phyloP scores from a whole-genome alignment of 1,140 invertebrate species.

The Lordiphosa mommai region DNA sequence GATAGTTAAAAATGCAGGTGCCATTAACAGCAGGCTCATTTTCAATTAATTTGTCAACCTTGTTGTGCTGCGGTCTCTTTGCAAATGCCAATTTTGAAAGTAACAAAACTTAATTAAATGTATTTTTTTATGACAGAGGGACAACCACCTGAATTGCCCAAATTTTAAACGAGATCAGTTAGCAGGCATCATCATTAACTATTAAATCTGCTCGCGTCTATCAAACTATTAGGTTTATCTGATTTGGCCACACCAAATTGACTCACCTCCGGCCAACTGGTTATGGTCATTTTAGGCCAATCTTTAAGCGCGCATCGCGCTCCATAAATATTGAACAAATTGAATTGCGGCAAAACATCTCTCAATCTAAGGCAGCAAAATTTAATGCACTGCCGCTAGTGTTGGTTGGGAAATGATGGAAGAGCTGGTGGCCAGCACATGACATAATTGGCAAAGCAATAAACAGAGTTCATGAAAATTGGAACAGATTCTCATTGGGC shows the following conservation, averaged over 20 bases:
- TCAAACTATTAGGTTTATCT: constrained; percentile 4
- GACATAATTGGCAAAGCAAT: constrained; percentile 52
- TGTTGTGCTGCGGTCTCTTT: background rate
- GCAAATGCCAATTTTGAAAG: constrained; percentile 13
- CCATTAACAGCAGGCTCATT: constrained; percentile 28
- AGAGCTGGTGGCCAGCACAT: constrained; percentile 17
- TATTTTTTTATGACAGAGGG: no score
- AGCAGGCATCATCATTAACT: no score
- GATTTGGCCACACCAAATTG: constrained; percentile 38
- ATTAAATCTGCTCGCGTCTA: background rate
- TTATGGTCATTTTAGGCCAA: constrained; percentile 50
- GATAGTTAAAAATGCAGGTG: constrained; percentile 48
- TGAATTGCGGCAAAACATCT: constrained; percentile 55
- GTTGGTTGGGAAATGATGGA: constrained; percentile 36
- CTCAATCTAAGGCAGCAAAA: constrained; percentile 43
- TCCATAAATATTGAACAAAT: constrained; percentile 59
- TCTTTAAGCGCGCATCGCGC: constrained; percentile 28
- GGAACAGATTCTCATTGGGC: constrained; percentile 28
- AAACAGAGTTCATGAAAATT: constrained; percentile 15
- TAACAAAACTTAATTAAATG: no score
- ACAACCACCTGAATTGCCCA: no score
- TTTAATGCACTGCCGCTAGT: constrained; percentile 37
- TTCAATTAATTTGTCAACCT: constrained; percentile 57
- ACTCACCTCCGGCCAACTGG: constrained; percentile 25
- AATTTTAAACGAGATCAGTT: no score